Evolutionary conservation across 2,113 vertebrate species (phyloP), one percentile per base, ranked within the genome.

Genomic region (Setophaga petechia): DNA sequence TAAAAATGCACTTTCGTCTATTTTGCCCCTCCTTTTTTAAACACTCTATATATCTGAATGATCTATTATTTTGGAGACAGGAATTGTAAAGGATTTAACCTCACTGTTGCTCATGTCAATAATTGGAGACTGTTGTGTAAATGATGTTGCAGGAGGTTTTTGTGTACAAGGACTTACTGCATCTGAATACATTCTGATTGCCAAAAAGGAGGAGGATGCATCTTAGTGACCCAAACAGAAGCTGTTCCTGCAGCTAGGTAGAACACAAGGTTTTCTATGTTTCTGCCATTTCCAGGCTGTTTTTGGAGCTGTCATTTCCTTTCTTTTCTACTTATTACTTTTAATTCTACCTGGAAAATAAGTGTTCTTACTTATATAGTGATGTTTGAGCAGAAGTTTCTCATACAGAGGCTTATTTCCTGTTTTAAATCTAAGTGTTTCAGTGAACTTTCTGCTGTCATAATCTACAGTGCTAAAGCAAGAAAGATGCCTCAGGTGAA

Each of bases 1-100:
- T 63, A 43, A 67, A n/a, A 72, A 39, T 22, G 15, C 19, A 3
- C 1, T 28, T 63, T 61, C 61, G 14, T 39, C 28, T 35, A 14
- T 37, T 76, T 35, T 1, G 0, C 7, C 10, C 6, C 9, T 39
- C 6, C 2, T 35, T 58, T 63, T 65, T 33, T 1, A 11, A 61
- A 27, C 12, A 63, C 9, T 20, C 7, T 17, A 0, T 43, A 15
- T 23, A 81, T n/a, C 37, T 62, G 54, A 65, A 41, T 35, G 23
- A 47, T 10, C 15, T 24, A 19, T 80, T 3, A 2, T 80, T 63
- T 80, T 85, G 20, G 63, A 80, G 44, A 41, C 8, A 5, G 30
- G 37, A 89, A 39, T 57, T 63, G 8, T 15, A 37, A 67, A 76
- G 5, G 11, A 39, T 78, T 43, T 62, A 66, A 55, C 25, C 39